Conservation (phyloP, 2,888 invertebrate genomes). For the Fissipunctia ypsillon region DNA sequence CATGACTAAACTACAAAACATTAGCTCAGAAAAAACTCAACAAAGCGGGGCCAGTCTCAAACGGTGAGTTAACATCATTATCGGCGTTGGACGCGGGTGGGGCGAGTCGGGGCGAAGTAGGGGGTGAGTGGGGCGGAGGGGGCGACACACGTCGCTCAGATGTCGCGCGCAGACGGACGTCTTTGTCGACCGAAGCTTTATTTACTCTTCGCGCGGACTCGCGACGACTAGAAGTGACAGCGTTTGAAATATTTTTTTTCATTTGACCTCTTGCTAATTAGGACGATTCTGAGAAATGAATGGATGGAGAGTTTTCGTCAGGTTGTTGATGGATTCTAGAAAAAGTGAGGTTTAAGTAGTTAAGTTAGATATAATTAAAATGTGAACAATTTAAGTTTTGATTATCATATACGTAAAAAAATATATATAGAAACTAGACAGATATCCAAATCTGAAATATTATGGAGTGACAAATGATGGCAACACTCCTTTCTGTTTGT, state of each 20-base stretch:
- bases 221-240: conserved; percentile 85
- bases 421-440: no score
- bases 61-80: conserved; percentile 90
- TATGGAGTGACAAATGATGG: background rate
- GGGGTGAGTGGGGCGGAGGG: conserved; percentile 65
- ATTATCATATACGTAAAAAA: no score
- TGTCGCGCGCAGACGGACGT: conserved; percentile 90
- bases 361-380: background rate
- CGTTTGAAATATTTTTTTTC: conserved; percentile 72
- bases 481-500: background rate
- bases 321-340: conserved; percentile 16
- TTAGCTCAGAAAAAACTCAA: conserved; percentile 86
- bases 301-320: conserved; percentile 30
- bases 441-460: background rate
- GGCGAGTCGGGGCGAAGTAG: conserved; percentile 54
- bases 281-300: conserved; percentile 62
- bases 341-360: background rate
- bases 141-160: conserved; percentile 90
- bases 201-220: conserved; percentile 83
- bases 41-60: conserved; percentile 84
- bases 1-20: conserved; percentile 69
- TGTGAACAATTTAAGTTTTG: background rate
- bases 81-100: conserved; percentile 80
- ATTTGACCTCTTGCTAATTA: conserved; percentile 74
- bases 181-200: conserved; percentile 89